phyloP scores from a whole-genome alignment of 1,140 invertebrate species.

The Psilanteris sp. region DNA sequence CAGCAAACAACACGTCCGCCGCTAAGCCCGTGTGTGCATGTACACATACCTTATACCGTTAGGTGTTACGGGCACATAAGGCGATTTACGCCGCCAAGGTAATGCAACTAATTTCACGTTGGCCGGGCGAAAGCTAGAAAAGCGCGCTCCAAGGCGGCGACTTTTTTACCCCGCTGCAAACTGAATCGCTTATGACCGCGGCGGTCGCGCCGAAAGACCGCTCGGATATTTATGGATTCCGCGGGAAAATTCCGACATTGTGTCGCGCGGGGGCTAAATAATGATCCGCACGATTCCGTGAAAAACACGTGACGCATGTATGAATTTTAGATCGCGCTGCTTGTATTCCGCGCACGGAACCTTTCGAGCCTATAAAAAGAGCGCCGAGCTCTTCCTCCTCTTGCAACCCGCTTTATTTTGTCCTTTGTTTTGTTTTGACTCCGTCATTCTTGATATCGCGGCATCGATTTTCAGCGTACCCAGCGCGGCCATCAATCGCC shows the following conservation, averaged over 20 bases:
- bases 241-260: conserved; percentile 12
- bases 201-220: conserved; percentile 8
- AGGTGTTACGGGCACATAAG: conserved; percentile 51
- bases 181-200: conserved; percentile 17
- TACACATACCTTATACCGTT: conserved; percentile 49
- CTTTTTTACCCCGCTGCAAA: conserved; percentile 13
- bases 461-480: conserved; percentile 18
- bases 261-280: conserved; percentile 21
- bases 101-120: conserved; percentile 49
- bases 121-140: conserved; percentile 24
- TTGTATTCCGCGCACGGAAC: conserved; percentile 40
- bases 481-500: conserved; percentile 1
- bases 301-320: conserved; percentile 34
- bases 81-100: conserved; percentile 46
- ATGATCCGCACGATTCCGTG: conserved; percentile 18
- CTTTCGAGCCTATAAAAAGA: conserved; percentile 18
- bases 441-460: conserved; percentile 17
- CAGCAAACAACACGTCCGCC: not conserved
- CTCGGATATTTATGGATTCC: conserved; percentile 25
- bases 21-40: conserved; percentile 16
- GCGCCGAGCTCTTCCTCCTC: conserved; percentile 21
- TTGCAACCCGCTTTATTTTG: conserved; percentile 18
- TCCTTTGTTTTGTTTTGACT: conserved; percentile 41
- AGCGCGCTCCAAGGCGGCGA: conserved; percentile 13
- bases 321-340: conserved; percentile 37